Conservation (phyloP, 2,113 vertebrate genomes). For the Pungitius pungitius region DNA sequence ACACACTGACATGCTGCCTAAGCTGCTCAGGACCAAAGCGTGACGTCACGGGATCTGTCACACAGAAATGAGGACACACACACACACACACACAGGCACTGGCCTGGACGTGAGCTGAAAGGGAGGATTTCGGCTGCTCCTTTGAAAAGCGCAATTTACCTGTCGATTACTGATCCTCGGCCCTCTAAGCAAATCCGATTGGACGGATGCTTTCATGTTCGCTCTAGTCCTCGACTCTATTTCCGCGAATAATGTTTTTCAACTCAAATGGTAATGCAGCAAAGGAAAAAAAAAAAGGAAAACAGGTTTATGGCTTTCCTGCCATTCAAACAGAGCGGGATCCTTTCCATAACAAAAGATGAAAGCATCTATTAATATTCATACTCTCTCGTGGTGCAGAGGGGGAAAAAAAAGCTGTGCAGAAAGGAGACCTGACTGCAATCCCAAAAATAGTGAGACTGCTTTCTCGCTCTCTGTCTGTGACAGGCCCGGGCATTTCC, state of each 20-base stretch:
- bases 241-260: slow-evolving; percentile 33
- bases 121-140: slow-evolving; percentile 56
- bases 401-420: slow-evolving; percentile 26
- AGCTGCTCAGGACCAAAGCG: slow-evolving; percentile 60
- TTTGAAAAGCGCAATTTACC: slow-evolving; percentile 12
- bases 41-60: slow-evolving; percentile 42
- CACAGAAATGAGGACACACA: slow-evolving; percentile 18
- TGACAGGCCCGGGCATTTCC: slow-evolving; percentile 57
- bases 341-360: slow-evolving; percentile 56
- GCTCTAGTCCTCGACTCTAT: slow-evolving; percentile 40
- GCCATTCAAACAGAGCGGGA: slow-evolving; percentile 49
- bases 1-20: slow-evolving; percentile 50
- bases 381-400: slow-evolving; percentile 42
- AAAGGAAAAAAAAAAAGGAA: too few relatives aligned
- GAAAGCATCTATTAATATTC: slow-evolving; percentile 69
- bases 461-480: slow-evolving; percentile 34
- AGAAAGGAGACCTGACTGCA: slow-evolving; percentile 54
- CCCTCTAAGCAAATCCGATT: slow-evolving; percentile 42
- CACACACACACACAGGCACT: slow-evolving; percentile 19
- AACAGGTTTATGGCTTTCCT: slow-evolving; percentile 46
- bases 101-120: slow-evolving; percentile 59
- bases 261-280: slow-evolving; percentile 41
- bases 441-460: slow-evolving; percentile 66
- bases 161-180: slow-evolving; percentile 47
- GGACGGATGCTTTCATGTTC: slow-evolving; percentile 39